Evolutionary conservation across 2,797 vertebrate species (phyloP).

Genomic region (Heliangelus exortis): DNA sequence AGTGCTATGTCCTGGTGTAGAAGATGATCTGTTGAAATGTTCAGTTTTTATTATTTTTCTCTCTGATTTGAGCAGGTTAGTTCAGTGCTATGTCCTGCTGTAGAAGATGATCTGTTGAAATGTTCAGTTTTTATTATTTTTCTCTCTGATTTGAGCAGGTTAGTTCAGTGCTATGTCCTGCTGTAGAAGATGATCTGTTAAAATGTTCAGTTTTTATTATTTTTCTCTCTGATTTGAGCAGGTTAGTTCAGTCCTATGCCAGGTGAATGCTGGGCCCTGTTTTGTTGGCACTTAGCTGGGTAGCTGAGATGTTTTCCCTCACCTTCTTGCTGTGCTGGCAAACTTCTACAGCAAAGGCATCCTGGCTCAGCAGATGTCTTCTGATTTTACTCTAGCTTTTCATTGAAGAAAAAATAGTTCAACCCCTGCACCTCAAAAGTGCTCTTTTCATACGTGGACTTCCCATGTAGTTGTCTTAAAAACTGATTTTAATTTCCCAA

Average conservation of each 20-base stretch:
- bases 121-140: neutral
- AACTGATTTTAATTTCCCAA: neutral
- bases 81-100: no score
- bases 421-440: neutral
- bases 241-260: neutral
- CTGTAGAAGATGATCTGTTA: neutral
- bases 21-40: no score
- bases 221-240: neutral
- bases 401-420: neutral
- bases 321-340: neutral
- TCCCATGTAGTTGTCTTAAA: neutral
- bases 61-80: no score
- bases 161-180: neutral
- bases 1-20: no score
- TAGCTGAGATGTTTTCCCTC: neutral
- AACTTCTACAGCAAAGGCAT: neutral
- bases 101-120: no score
- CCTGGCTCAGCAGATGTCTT: neutral
- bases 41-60: no score
- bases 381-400: neutral
- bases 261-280: fast-evolving
- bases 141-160: neutral
- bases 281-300: neutral
- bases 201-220: neutral
- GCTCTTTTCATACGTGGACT: neutral